Percentiles rank a stretch among this genome's conserved stretches.
These are phyloP conservation scores for Gonioctena quinquepunctata DNA, from an alignment of 1,140 invertebrate genomes.

Conservation along the genomic window DNA sequence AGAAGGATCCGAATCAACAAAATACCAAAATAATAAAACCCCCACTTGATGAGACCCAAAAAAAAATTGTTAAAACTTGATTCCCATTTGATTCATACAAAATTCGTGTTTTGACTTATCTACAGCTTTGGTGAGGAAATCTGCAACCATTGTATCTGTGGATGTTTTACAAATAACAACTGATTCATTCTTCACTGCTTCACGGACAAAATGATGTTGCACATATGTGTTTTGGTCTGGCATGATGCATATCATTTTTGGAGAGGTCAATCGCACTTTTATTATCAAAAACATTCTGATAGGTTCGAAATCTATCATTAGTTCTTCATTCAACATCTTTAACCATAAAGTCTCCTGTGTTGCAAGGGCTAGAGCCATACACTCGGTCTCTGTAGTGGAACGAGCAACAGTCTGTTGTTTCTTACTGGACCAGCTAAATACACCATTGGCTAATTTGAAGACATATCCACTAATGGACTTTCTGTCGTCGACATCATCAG, in stretches of 20 bases:
- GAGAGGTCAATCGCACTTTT: conserved; percentile 7
- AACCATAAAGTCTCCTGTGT: conserved; percentile 31
- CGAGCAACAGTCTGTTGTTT: conserved; percentile 49
- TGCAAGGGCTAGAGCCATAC: conserved; percentile 41
- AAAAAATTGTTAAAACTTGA: neutral
- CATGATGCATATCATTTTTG: neutral
- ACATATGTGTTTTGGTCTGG: neutral
- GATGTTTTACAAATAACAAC: neutral
- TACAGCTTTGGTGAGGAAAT: neutral
- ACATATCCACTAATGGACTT: conserved; percentile 47
- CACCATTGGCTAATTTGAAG: conserved; percentile 46
- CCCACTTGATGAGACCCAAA: neutral
- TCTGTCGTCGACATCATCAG: conserved; percentile 41
- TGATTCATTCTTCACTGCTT: neutral
- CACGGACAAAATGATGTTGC: neutral
- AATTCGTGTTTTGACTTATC: neutral
- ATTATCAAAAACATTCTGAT: conserved; percentile 11
- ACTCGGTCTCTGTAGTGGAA: conserved; percentile 56
- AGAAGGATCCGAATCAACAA: too few species aligned
- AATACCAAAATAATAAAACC: too few species aligned
- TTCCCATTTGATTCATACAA: neutral
- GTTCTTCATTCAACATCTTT: conserved; percentile 14
- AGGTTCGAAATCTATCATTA: neutral
- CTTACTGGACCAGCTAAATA: conserved; percentile 48
- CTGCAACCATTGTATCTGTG: neutral